Conservation (phyloP, 2,113 vertebrate species). For the Vimba vimba region DNA sequence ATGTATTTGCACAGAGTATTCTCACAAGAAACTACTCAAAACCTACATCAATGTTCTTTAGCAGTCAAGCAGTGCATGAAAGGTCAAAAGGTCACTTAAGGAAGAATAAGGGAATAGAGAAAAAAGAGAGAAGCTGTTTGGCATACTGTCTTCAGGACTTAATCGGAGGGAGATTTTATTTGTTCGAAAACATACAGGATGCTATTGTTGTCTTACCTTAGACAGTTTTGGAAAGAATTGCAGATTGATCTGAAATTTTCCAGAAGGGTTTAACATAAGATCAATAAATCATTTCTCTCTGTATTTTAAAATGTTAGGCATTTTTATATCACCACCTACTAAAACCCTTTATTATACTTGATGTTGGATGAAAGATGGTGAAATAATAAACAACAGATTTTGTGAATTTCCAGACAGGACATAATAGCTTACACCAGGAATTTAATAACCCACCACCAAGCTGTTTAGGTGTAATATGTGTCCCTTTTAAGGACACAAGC, state of each 20-base stretch:
- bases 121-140: neutral
- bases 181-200: neutral
- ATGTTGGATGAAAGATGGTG: neutral
- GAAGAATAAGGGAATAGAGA: neutral
- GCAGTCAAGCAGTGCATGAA: neutral
- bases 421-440: neutral
- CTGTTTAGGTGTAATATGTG: neutral
- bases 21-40: neutral
- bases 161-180: neutral
- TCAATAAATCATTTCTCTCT: neutral
- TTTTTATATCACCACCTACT: neutral
- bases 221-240: too few relatives aligned
- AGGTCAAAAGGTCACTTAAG: neutral
- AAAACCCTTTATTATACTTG: neutral
- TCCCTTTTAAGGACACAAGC: neutral
- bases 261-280: neutral
- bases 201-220: neutral
- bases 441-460: neutral
- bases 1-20: neutral
- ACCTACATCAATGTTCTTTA: neutral
- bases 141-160: neutral
- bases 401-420: neutral
- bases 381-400: neutral
- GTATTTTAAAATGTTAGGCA: neutral
- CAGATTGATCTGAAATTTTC: neutral